Conservation (phyloP, 2,113 vertebrate species). For the Eulemur rufifrons region DNA sequence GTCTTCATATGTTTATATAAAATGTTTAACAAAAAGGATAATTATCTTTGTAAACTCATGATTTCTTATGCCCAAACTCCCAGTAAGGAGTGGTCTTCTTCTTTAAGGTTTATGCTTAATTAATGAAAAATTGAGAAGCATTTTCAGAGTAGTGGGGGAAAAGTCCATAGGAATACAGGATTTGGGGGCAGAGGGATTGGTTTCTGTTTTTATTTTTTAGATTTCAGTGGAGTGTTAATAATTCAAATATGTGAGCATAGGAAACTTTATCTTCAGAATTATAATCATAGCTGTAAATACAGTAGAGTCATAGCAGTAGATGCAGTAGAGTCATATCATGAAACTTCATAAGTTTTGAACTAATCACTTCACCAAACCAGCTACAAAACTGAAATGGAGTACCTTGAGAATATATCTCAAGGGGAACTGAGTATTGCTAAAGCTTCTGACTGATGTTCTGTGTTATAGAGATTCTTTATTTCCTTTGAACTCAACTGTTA, state of each 20-base stretch:
- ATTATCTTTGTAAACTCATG: conserved; percentile 79
- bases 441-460: not conserved
- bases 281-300: not conserved
- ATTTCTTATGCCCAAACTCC: conserved; percentile 74
- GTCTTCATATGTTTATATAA: conserved; percentile 54
- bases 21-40: conserved; percentile 72
- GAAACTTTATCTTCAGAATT: not conserved
- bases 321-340: not conserved
- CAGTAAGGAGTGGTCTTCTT: conserved; percentile 59
- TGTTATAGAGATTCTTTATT: not conserved
- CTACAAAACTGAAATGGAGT: not conserved
- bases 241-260: not conserved
- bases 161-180: not conserved
- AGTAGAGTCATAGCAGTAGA: not conserved
- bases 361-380: not conserved
- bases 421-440: not conserved
- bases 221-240: conserved; percentile 9
- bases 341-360: not conserved
- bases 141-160: conserved; percentile 19
- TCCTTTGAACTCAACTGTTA: not conserved
- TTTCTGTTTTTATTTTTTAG: not conserved
- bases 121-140: conserved; percentile 23
- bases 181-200: not conserved
- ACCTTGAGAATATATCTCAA: not conserved
- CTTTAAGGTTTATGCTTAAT: conserved; percentile 63